phyloP scores from a whole-genome alignment of 2,113 vertebrate genomes.

The Anoura caudifer region DNA sequence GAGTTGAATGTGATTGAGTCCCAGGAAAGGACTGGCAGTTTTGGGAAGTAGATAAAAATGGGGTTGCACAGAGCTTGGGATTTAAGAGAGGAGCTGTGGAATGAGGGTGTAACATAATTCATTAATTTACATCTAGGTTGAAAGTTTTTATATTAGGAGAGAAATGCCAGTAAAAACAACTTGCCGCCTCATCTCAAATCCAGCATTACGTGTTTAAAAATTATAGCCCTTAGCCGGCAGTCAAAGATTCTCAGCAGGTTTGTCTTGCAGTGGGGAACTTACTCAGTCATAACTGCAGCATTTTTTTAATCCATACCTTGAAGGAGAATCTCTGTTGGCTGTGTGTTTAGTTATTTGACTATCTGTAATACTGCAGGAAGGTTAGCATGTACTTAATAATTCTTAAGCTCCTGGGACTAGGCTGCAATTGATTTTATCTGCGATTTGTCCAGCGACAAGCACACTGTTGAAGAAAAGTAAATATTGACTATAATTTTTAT shows the following conservation, averaged over 20 bases:
- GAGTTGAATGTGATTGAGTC: not conserved
- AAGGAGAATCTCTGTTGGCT: not conserved
- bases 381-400: conserved; percentile 17
- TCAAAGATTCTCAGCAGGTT: not conserved
- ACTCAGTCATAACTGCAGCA: fast-evolving
- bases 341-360: not conserved
- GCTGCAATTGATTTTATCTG: conserved; percentile 43
- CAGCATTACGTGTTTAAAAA: not conserved
- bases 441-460: not conserved
- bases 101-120: not conserved
- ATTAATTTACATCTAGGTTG: not conserved
- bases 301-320: not conserved
- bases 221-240: not conserved
- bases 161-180: not conserved
- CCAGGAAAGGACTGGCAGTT: not conserved
- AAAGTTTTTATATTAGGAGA: conserved; percentile 2
- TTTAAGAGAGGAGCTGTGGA: not conserved
- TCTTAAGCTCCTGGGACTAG: conserved; percentile 15
- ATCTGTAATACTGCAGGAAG: not conserved
- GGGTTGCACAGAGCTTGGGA: not conserved
- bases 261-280: not conserved
- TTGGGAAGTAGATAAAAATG: not conserved
- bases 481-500: conserved; percentile 36
- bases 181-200: not conserved
- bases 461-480: conserved; percentile 43